Evolutionary conservation across 2,888 invertebrate genomes (phyloP).

Genomic region (Hypena proboscidalis): DNA sequence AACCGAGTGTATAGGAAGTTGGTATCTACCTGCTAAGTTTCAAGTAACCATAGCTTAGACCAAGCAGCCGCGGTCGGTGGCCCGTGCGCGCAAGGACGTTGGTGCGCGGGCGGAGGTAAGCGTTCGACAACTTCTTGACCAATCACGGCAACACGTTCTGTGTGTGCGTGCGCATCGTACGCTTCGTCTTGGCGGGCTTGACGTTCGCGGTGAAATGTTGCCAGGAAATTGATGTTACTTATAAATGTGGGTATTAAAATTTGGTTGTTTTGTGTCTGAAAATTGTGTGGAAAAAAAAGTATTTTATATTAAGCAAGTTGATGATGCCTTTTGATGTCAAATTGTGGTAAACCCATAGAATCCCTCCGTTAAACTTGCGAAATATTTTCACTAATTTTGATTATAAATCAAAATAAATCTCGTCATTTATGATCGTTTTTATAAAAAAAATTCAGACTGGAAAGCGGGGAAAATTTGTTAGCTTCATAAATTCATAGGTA

Average conservation of each 20-base stretch:
- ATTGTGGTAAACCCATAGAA: no score
- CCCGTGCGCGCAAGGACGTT: slow-evolving; percentile 81
- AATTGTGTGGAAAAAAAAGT: no score
- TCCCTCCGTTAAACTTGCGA: no score
- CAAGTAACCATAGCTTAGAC: slow-evolving; percentile 47
- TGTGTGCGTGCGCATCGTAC: slow-evolving; percentile 51
- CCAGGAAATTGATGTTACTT: slow-evolving; percentile 24
- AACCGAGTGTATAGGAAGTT: slow-evolving; percentile 24
- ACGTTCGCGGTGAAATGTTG: slow-evolving; percentile 53
- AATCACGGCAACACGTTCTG: slow-evolving; percentile 43
- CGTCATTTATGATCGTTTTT: no score
- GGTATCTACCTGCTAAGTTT: slow-evolving; percentile 48
- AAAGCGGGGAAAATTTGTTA: no score
- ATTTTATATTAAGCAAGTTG: no score
- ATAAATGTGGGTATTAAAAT: neutral
- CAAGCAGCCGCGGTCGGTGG: slow-evolving; percentile 72
- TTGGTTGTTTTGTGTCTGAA: neutral
- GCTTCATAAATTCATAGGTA: no score
- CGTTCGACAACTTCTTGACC: slow-evolving; percentile 63
- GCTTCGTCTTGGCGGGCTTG: slow-evolving; percentile 54
- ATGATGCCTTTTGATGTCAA: no score
- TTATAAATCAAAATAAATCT: no score
- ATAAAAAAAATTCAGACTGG: no score
- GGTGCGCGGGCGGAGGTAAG: slow-evolving; percentile 78
- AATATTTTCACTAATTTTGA: no score